A percentile compares a stretch with the other conserved stretches of the same genome.
phyloP scores from a whole-genome alignment of 2,888 invertebrate genomes.

The Chrysolina haemoptera region DNA sequence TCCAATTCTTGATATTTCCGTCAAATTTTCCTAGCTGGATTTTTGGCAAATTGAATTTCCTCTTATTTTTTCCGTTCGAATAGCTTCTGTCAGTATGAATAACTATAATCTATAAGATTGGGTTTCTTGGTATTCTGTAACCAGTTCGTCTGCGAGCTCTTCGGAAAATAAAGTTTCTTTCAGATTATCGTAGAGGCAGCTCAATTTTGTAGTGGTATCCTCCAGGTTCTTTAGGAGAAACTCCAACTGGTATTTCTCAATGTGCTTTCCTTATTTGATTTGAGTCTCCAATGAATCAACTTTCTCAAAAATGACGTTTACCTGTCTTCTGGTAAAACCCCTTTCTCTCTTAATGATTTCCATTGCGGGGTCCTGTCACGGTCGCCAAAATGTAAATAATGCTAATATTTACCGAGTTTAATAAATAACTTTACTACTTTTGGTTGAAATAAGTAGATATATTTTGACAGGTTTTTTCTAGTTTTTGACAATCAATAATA shows the following conservation, averaged over 20 bases:
- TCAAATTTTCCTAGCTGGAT: not conserved
- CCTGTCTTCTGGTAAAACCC: conserved; percentile 21
- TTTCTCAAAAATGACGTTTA: conserved; percentile 22
- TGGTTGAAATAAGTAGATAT: too few relatives aligned
- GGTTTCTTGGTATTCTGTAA: not conserved
- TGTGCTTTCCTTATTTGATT: not conserved
- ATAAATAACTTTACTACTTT: too few relatives aligned
- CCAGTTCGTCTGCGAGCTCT: not conserved
- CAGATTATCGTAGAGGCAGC: not conserved
- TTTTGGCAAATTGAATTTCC: not conserved
- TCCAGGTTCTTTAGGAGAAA: not conserved
- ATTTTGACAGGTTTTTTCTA: too few relatives aligned
- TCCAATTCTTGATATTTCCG: not conserved
- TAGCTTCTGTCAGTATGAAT: not conserved
- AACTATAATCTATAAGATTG: not conserved
- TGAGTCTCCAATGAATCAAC: not conserved
- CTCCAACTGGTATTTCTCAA: not conserved
- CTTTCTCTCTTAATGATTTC: conserved; percentile 25
- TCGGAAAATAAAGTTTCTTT: not conserved
- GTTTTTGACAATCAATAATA: too few relatives aligned
- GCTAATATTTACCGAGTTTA: not conserved
- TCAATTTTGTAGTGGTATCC: not conserved
- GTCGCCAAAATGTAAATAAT: conserved; percentile 17
- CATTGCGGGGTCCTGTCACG: conserved; percentile 23
- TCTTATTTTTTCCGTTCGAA: not conserved